These are phyloP conservation scores for Nephila pilipes DNA, from an alignment of 1,140 invertebrate genomes.

Conservation along the genomic window DNA sequence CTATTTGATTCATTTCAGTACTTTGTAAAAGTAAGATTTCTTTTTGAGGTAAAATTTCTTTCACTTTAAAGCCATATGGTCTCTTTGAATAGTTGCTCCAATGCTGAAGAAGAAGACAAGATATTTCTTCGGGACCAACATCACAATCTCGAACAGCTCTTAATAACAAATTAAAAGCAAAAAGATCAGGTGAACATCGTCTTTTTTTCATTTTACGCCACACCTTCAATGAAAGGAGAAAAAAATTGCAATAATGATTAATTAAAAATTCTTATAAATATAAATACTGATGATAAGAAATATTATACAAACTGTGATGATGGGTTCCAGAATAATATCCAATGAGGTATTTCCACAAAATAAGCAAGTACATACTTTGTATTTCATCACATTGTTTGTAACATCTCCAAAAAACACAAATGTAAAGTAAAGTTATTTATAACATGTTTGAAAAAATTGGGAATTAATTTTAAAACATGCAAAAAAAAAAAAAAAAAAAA, in stretches of 20 bases:
- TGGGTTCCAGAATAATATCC: too few species aligned
- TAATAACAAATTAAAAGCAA: conserved; percentile 91
- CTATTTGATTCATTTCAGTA: background rate
- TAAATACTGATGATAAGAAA: too few species aligned
- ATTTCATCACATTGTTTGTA: too few species aligned
- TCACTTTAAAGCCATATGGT: conserved; percentile 64
- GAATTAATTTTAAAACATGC: too few species aligned
- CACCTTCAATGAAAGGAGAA: conserved; percentile 82
- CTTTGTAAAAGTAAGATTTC: background rate
- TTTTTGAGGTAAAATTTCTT: conserved; percentile 16
- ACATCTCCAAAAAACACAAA: too few species aligned
- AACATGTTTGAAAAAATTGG: too few species aligned
- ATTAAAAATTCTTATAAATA: too few species aligned
- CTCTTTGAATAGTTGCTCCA: conserved; percentile 62
- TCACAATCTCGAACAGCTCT: conserved; percentile 89
- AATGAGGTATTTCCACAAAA: too few species aligned
- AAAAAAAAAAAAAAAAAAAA: too few species aligned
- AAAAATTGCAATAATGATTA: background rate
- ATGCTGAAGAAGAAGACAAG: conserved; percentile 64
- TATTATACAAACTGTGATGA: too few species aligned
- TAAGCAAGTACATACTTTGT: too few species aligned
- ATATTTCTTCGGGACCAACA: conserved; percentile 83
- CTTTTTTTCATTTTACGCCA: conserved; percentile 90
- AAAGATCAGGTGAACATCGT: conserved; percentile 86
- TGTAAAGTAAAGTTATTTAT: too few species aligned